phyloP scores from a whole-genome alignment of 2,888 invertebrate genomes.

The Drosophila kambysellisi region DNA sequence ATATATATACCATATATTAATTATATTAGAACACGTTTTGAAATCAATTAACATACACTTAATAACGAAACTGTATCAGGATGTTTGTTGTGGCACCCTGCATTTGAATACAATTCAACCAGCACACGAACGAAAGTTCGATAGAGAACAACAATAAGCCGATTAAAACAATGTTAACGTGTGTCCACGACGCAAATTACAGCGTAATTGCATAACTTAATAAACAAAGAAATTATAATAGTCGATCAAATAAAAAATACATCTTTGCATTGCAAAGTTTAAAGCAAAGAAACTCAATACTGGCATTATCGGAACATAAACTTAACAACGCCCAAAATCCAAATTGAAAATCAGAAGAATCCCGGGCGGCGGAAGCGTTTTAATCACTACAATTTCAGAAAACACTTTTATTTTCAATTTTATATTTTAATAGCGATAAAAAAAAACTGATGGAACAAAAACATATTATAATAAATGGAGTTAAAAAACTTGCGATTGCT shows the following conservation, averaged over 20 bases:
- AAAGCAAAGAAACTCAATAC: conserved; percentile 28
- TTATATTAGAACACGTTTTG: conserved; percentile 17
- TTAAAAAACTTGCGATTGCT: not conserved
- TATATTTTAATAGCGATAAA: not conserved
- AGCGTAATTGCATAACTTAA: conserved; percentile 51
- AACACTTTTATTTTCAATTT: not conserved
- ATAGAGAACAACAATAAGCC: conserved; percentile 12
- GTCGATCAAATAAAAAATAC: conserved; percentile 44
- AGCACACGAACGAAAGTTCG: conserved; percentile 15
- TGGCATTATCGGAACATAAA: not conserved
- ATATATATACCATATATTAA: conserved; percentile 16
- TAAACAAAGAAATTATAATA: conserved; percentile 52
- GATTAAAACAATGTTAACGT: conserved; percentile 26
- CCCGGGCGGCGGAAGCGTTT: not conserved
- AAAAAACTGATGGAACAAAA: not conserved
- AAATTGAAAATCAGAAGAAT: not conserved
- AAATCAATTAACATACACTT: conserved; percentile 9
- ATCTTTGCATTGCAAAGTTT: conserved; percentile 63
- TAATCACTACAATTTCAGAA: not conserved
- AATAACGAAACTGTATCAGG: conserved; percentile 4
- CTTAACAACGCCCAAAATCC: not conserved
- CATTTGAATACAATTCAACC: not conserved
- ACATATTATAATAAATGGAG: not conserved
- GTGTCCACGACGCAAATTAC: conserved; percentile 33
- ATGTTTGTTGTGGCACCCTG: not conserved